phyloP scores from a whole-genome alignment of 2,888 invertebrate species.

The Ennomos erosarius region DNA sequence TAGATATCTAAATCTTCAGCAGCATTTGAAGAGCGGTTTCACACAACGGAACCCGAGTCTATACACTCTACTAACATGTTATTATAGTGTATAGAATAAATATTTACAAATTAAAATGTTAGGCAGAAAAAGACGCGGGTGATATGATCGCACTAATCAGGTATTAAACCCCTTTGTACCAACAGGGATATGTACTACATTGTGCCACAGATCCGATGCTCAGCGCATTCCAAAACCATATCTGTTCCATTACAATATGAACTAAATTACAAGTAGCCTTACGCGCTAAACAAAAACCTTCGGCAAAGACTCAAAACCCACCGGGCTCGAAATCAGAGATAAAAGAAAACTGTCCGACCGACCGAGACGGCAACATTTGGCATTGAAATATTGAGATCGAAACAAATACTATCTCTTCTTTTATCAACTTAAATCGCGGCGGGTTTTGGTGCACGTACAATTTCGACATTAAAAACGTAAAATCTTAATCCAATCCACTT shows the following conservation, averaged over 20 bases:
- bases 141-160: conserved; percentile 61
- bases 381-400: too few species aligned
- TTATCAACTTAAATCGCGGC: background rate
- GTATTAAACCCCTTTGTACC: conserved; percentile 68
- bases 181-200: conserved; percentile 70
- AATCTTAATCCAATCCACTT: conserved; percentile 49
- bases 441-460: conserved; percentile 1
- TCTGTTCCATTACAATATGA: conserved; percentile 1
- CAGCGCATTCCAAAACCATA: conserved; percentile 23
- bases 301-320: conserved; percentile 2
- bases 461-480: conserved; percentile 12
- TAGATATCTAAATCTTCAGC: too few species aligned
- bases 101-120: conserved; percentile 68
- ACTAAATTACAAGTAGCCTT: background rate
- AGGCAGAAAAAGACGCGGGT: conserved; percentile 66
- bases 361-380: too few species aligned
- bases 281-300: conserved; percentile 3
- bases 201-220: conserved; percentile 51
- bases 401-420: too few species aligned
- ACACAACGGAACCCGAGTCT: conserved; percentile 19
- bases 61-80: conserved; percentile 18
- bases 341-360: too few species aligned
- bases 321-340: background rate
- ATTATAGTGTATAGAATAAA: conserved; percentile 43
- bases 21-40: conserved; percentile 1